Percentiles rank a stretch among this genome's conserved stretches.
Conservation (phyloP, 2,113 vertebrate genomes). For the Callipepla squamata region DNA sequence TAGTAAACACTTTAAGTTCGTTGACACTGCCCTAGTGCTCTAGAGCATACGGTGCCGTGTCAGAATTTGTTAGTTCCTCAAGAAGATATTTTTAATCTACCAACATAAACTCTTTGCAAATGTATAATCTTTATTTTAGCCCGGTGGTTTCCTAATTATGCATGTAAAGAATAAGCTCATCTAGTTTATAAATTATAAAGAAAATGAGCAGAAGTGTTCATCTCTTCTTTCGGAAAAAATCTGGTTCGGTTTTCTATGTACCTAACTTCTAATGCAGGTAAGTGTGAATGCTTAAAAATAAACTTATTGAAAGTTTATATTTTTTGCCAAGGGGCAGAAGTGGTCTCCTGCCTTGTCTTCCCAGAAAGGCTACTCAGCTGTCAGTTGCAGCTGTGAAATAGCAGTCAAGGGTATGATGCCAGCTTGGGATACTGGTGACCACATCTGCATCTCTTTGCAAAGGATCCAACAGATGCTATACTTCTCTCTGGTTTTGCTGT, state of each 20-base stretch:
- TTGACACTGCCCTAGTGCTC: constrained; percentile 42
- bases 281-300: constrained; percentile 41
- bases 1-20: constrained; percentile 39
- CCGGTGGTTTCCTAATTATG: constrained; percentile 56
- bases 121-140: constrained; percentile 52
- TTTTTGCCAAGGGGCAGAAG: constrained; percentile 38
- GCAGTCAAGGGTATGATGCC: not conserved
- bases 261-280: not conserved
- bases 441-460: not conserved
- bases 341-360: constrained; percentile 17
- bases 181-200: constrained; percentile 26
- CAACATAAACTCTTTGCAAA: constrained; percentile 11
- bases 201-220: not conserved
- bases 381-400: constrained; percentile 3
- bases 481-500: not conserved
- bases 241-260: not conserved
- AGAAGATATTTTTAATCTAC: constrained; percentile 55
- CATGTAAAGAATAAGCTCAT: constrained; percentile 51
- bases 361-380: constrained; percentile 9
- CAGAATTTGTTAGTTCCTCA: constrained; percentile 35
- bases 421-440: constrained; percentile 12
- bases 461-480: not conserved
- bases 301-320: not conserved
- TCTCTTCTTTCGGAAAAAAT: constrained; percentile 40
- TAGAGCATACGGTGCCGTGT: not conserved